Base-by-base conservation (phyloP, 1,140 invertebrate species). In the Argopecten irradians region DNA sequence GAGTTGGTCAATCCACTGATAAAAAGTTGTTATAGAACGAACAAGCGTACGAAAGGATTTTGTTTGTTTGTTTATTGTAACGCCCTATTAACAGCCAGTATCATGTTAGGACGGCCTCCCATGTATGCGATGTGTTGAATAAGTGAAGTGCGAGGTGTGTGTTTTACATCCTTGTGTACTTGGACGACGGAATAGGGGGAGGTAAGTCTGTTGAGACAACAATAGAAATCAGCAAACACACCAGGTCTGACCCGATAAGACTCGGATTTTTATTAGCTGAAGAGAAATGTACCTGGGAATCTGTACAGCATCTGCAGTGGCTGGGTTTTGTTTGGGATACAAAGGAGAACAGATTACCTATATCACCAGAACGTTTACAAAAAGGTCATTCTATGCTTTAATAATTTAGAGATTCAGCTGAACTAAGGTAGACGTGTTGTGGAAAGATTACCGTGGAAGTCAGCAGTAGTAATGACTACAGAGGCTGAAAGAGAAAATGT, bases 1-100 rank as follows among this genome's bases (percentile, higher is more conserved):
- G 13, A 33, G 5, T 86, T 91, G 9, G 34, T 91, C 2, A 91
- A 89, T 86, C 88, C 88, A 28, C 39, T 91, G 28, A 91, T 88
- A 16, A 86, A 89, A 32, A 88, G 86, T 5, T 87, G 32, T 33
- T 84, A 86, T 39, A 87, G 86, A 41, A 1, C 9, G 14, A 13
- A 11, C 22, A 88, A 85, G 39, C 34, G 34, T 28, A 32, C 32
- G 82, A 34, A 35, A 83, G 32, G 32, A 83, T 33, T 33, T 34
- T n/a, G n/a, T n/a, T n/a, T n/a, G n/a, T n/a, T n/a, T n/a, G n/a
- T n/a, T n/a, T n/a, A n/a, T n/a, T n/a, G n/a, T n/a, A n/a, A n/a
- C n/a, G n/a, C n/a, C n/a, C n/a, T n/a, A n/a, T n/a, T n/a, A n/a
- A n/a, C n/a, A n/a, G n/a, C n/a, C n/a, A n/a, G n/a, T n/a, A n/a